Evolutionary conservation across 2,888 invertebrate species (phyloP), one percentile per base, ranked within the genome.

Genomic region (Apotomis capreana): DNA sequence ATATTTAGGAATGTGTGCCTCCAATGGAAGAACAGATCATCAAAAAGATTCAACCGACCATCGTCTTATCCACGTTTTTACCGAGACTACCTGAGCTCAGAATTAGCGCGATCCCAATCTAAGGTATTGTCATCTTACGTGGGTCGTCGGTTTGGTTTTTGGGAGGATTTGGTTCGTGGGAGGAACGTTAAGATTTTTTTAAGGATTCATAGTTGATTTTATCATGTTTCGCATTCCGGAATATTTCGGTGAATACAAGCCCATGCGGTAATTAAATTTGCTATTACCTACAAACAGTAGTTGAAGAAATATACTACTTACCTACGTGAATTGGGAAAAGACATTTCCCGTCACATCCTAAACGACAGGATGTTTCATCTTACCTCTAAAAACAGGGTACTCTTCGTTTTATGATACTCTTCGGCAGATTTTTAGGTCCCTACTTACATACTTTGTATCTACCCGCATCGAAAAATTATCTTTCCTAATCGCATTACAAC

Each of bases 41-140:
- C 51, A 64, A 44, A 72, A 59, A 58, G 13, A 52, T 44, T 44
- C 44, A 49, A 68, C 61, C 10, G 44, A 4, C 57, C 60, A 58
- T 15, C 49, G 36, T 55, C 55, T 58, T 59, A 58, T 44, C 57
- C 51, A n/a, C 13, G 51, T 61, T 51, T 68, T 63, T 49, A 59
- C 62, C 58, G 58, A 72, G 58, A 68, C 72, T 68, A 72, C 72
- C 72, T 68, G 71, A 44, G 40, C 44, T 13, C 13, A 44, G 72
- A 68, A 68, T 72, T 68, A 72, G 72, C 62, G 68, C 68, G 72
- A 72, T 68, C 63, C 68, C 68, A 72, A 72, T 72, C 72, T 68
- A 57, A 36, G 52, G 72, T 52, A 63, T 72, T 72, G 72, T 68
- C 72, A 68, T 68, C 54, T 63, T 54, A 70, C 65, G 61, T 67